Percentiles rank a stretch among this genome's conserved stretches.
Evolutionary conservation across 2,113 vertebrate genomes (phyloP).

Genomic region (Fulmarus glacialis): DNA sequence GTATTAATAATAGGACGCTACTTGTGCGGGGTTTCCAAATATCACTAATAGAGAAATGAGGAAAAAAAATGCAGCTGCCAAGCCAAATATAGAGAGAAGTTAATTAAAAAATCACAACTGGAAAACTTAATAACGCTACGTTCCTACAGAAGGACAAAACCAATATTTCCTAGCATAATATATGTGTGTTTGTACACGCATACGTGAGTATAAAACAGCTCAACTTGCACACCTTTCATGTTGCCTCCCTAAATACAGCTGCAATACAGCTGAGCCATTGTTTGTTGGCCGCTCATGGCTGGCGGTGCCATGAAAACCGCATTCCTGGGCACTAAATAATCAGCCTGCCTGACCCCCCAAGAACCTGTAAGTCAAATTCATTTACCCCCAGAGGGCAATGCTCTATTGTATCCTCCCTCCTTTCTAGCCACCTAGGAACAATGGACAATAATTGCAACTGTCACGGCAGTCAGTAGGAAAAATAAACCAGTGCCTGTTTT

Average conservation of each 20-base stretch:
- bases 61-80: not conserved
- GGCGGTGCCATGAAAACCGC: slow-evolving; percentile 74
- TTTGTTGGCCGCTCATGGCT: slow-evolving; percentile 41
- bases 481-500: slow-evolving; percentile 83
- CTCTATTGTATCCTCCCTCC: slow-evolving; percentile 67
- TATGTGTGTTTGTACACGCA: not conserved
- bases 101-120: slow-evolving; percentile 61
- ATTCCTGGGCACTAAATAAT: slow-evolving; percentile 83
- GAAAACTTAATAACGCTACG: not conserved
- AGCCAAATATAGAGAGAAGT: slow-evolving; percentile 17
- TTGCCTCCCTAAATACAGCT: slow-evolving; percentile 62
- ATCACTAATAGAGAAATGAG: not conserved
- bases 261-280: slow-evolving; percentile 64
- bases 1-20: slow-evolving; percentile 28
- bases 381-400: slow-evolving; percentile 80
- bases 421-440: slow-evolving; percentile 82
- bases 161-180: not conserved
- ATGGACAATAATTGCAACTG: slow-evolving; percentile 92
- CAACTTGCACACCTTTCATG: slow-evolving; percentile 50
- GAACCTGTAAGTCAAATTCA: slow-evolving; percentile 86
- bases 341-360: slow-evolving; percentile 73
- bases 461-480: slow-evolving; percentile 84
- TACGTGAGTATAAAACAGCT: not conserved
- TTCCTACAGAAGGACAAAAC: not conserved
- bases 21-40: slow-evolving; percentile 19